Base-by-base conservation (phyloP, 2,797 vertebrate genomes). In the Sebastes diaconus region DNA sequence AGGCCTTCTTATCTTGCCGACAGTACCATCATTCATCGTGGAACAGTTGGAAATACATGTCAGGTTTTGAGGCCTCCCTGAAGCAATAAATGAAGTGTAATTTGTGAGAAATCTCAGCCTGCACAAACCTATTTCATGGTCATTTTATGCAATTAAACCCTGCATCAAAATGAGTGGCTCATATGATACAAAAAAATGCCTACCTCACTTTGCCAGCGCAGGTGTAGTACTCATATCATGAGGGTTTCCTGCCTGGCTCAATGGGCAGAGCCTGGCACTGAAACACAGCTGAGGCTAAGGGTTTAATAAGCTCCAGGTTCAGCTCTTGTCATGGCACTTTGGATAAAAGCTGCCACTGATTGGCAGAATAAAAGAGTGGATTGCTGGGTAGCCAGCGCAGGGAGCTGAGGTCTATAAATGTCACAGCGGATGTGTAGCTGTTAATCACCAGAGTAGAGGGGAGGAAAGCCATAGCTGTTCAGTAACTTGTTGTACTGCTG, bases 231-330 rank as follows among this genome's bases (percentile, higher is more conserved):
- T 50, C 13, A 24, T 24, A 67, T 68, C 24, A 6, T 4, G 58
- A 32, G 67, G 60, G 39, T 10, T 69, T 71, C 54, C 29, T 58
- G 46, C 46, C 3, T 8, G 46, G 22, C 63, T 81, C 34, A 29
- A 10, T 61, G 18, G 46, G 46, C 46, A 22, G 55, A 64, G 60
- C 24, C 3, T 16, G 59, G 69, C 54, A 69, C 36, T 64, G 68
- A 77, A 60, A 80, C 61, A 25, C 57, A 78, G 78, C 60, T 46
- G n/a, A 59, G 64, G 73, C 8, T 57, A 6, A 60, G 24, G 50
- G 60, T 82, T 75, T 72, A 73, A 75, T 79, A 46, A 83, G 63
- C 59, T 73, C 32, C 29, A n/a, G 76, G 63, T 54, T 78, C 54
- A n/a, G 25, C 54, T 74, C 36, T 59, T 71, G 24, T 68, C 30